phyloP scores from a whole-genome alignment of 2,797 vertebrate genomes.

The Antrozous pallidus region DNA sequence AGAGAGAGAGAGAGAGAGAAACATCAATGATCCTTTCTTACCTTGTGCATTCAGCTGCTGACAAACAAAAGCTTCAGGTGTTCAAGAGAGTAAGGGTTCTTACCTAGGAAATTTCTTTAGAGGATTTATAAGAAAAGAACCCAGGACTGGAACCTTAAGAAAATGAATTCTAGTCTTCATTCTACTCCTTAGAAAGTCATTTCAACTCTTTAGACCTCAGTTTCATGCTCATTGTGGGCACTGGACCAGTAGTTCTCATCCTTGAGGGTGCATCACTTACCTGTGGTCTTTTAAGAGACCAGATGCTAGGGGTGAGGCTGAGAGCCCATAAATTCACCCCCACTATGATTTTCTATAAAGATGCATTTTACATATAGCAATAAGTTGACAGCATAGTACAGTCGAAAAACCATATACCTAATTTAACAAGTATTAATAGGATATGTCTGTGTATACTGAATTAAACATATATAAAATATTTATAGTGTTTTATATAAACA shows the following conservation, averaged over 20 bases:
- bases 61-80: neutral
- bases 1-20: no score
- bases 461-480: neutral
- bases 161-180: neutral
- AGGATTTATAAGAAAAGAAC: neutral
- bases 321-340: neutral
- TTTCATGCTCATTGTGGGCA: neutral
- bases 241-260: neutral
- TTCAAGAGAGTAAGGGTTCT: no score
- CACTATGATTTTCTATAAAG: neutral
- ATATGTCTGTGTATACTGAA: neutral
- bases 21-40: neutral
- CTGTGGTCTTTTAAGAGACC: neutral
- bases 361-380: neutral
- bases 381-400: neutral
- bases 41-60: neutral
- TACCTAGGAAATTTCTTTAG: no score
- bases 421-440: neutral
- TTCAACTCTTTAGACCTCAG: neutral
- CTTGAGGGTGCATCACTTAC: neutral
- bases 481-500: no score
- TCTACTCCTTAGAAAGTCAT: neutral
- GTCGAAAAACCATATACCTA: neutral
- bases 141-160: neutral
- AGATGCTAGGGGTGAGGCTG: neutral